Percentiles rank a stretch among this genome's conserved stretches.
Evolutionary conservation across 2,888 invertebrate species (phyloP).

Genomic region (Cheilosia soror): DNA sequence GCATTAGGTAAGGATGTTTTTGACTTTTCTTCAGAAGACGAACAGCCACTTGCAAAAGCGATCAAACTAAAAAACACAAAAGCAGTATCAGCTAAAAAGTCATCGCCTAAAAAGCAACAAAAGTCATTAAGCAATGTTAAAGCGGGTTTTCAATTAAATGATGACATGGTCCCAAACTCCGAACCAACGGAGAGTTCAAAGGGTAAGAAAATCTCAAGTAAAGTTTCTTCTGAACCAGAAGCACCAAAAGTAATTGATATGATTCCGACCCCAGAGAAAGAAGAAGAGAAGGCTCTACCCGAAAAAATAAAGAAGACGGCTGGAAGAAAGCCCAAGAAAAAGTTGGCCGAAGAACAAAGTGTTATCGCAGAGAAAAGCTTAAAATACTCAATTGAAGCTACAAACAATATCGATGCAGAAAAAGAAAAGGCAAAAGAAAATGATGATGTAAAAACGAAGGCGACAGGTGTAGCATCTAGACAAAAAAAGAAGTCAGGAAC

Average conservation of each 20-base stretch:
- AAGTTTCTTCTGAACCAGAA: slow-evolving; percentile 1
- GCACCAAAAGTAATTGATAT: slow-evolving; percentile 4
- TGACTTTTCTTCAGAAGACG: slow-evolving; percentile 85
- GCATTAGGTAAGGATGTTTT: slow-evolving; percentile 79
- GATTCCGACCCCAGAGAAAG: background rate
- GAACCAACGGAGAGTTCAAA: slow-evolving; percentile 63
- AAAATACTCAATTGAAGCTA: slow-evolving; percentile 16
- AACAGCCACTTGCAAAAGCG: slow-evolving; percentile 84
- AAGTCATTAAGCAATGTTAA: slow-evolving; percentile 10
- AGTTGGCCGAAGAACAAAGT: slow-evolving; percentile 26
- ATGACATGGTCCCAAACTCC: slow-evolving; percentile 14
- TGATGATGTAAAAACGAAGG: slow-evolving; percentile 5
- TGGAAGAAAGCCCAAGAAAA: slow-evolving; percentile 65
- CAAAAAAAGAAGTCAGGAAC: slow-evolving; percentile 78
- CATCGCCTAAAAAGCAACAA: slow-evolving; percentile 61
- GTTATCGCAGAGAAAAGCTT: slow-evolving; percentile 30
- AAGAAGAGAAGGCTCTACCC: slow-evolving; percentile 22
- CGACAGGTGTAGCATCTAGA: slow-evolving; percentile 59
- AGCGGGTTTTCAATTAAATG: slow-evolving; percentile 10
- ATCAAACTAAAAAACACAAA: slow-evolving; percentile 81
- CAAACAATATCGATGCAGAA: background rate
- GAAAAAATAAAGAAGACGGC: slow-evolving; percentile 45
- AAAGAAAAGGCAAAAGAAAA: slow-evolving; percentile 3
- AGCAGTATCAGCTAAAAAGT: slow-evolving; percentile 41
- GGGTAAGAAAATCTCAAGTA: slow-evolving; percentile 20